phyloP scores from a whole-genome alignment of 2,888 invertebrate species.

The Oscheius sp. region DNA sequence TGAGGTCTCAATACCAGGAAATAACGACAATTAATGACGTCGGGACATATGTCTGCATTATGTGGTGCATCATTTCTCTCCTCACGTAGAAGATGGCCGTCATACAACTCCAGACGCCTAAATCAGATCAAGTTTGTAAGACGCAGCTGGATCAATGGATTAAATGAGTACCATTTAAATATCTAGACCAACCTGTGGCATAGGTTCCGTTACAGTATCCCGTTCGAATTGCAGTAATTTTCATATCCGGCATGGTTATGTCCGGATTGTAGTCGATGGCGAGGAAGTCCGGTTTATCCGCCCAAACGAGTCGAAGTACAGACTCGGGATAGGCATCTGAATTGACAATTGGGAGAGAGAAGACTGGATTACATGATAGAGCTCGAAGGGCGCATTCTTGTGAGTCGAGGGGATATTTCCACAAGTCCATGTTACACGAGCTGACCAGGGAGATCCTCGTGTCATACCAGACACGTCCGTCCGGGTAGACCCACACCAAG shows the following conservation, averaged over 20 bases:
- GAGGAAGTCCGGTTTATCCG: conserved; percentile 54
- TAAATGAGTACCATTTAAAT: too few species aligned
- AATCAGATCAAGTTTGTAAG: too few species aligned
- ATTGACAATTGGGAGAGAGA: conserved; percentile 2
- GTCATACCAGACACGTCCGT: conserved; percentile 71
- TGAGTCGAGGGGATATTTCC: conserved; percentile 74
- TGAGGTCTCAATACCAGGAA: conserved; percentile 75
- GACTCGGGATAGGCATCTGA: conserved; percentile 72
- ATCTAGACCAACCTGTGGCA: conserved; percentile 63
- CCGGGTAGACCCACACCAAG: conserved; percentile 71
- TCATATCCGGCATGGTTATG: conserved; percentile 72
- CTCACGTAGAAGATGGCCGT: conserved; percentile 77
- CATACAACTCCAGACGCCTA: conserved; percentile 77
- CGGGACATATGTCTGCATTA: conserved; percentile 78
- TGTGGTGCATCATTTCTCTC: conserved; percentile 77
- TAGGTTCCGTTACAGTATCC: conserved; percentile 72
- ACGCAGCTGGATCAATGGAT: neutral
- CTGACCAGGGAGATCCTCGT: conserved; percentile 57
- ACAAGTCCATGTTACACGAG: conserved; percentile 64
- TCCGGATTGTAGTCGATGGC: conserved; percentile 70
- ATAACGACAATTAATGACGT: conserved; percentile 78
- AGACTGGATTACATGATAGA: conserved; percentile 70
- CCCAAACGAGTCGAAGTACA: conserved; percentile 70
- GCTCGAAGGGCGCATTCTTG: conserved; percentile 77
- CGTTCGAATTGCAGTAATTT: conserved; percentile 60